phyloP scores from a whole-genome alignment of 2,888 invertebrate species.

The Pyrochroa serraticornis region DNA sequence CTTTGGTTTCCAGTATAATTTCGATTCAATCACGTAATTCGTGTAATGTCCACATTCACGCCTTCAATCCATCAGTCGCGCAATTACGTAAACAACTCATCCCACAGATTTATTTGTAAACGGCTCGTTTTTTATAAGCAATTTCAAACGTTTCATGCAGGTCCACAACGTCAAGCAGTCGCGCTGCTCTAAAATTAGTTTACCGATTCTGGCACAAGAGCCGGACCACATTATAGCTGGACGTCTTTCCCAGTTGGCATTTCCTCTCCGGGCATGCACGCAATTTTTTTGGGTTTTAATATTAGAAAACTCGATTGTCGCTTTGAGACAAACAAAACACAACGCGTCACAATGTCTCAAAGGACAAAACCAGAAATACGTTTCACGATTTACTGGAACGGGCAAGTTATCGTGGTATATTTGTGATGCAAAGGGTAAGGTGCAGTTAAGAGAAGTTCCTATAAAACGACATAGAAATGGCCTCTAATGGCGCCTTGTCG shows the following conservation, averaged over 20 bases:
- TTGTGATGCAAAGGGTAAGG: conserved; percentile 49
- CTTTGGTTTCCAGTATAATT: no score
- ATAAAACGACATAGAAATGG: no score
- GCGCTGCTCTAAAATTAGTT: neutral
- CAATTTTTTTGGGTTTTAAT: neutral
- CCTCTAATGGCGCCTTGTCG: no score
- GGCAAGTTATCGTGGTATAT: conserved; percentile 70
- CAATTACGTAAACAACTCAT: neutral
- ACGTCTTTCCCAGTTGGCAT: no score
- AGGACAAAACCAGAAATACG: conserved; percentile 69
- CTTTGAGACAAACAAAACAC: conserved; percentile 6
- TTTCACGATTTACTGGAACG: conserved; percentile 71
- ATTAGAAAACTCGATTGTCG: conserved; percentile 17
- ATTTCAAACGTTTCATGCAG: neutral
- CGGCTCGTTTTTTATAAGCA: neutral
- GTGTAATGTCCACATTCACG: no score
- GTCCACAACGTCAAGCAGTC: neutral
- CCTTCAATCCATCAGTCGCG: neutral
- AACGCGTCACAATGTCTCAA: conserved; percentile 63
- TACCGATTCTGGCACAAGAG: neutral
- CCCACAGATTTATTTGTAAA: neutral
- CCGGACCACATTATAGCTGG: neutral
- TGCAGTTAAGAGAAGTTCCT: neutral
- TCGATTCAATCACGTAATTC: no score
- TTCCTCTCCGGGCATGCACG: neutral